Base-by-base conservation (phyloP, 2,113 vertebrate genomes). In the Petrocephalus microphthalmus region DNA sequence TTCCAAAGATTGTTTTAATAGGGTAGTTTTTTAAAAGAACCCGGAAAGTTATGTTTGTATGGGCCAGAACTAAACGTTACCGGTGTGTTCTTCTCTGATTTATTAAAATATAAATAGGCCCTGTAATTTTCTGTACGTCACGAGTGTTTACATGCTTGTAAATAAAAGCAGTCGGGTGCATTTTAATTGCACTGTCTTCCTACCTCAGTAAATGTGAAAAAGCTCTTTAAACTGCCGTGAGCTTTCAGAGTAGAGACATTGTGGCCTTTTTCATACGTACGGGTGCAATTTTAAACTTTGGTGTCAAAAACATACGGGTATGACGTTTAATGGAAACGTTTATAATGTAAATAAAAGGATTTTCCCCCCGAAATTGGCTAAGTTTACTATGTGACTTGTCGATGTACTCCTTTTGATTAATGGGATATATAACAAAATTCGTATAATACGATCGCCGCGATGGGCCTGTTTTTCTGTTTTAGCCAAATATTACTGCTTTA, bases 271-370 rank as follows among this genome's bases (percentile, higher is more conserved):
- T 49, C 42, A 25, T 51, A 33, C 15, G 54, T 37, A 54, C 67
- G 37, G 51, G 87, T 88, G 51, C 71, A 82, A 45, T 81, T 88
- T 25, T 53, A 74, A 51, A n/a, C 45, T 60, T 74, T 53, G 13
- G 49, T 71, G 87, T 87, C 87, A 52, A 88, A 10, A 82, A 81
- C 54, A 91, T 89, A 90, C 91, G 90, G 91, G 92, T 93, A 92
- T 54, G 90, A 91, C 90, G 90, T 92, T 92, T 92, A 84, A 90
- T 94, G 92, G 88, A 91, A 92, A 90, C 88, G 91, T 93, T 93
- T 88, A 91, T 91, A 91, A 85, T 95, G 95, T 95, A 95, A 95
- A 96, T 96, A 96, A 96, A 95, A 90, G 78, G 87, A 89, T 92
- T 91, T 93, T 89, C 89, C 92, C 92, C 93, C 93, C 85, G 88